Evolutionary conservation across 1,140 invertebrate genomes (phyloP), one percentile per base, ranked within the genome.

Genomic region (Drosophila kanapiae): DNA sequence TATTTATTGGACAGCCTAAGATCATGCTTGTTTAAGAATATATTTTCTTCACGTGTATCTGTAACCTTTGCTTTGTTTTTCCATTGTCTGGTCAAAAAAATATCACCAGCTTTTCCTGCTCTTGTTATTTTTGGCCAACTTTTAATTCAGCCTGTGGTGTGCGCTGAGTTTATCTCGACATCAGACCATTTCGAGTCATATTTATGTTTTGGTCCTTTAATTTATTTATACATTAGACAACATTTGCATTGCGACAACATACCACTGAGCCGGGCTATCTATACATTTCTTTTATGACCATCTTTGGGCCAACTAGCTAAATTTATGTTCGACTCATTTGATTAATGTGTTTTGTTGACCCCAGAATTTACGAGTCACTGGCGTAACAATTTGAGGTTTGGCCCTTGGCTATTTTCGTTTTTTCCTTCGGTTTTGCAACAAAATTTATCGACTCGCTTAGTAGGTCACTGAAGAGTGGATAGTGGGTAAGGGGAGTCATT

Each of bases 241-340:
- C 62, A 78, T 82, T 65, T 78, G 51, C 79, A 72, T 47, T 78
- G 60, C 45, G 42, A 58, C 72, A 77, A 48, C 67, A 63, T 57
- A 23, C 33, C 54, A 43, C 49, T 43, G 49, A 47, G 14, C 33
- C 27, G 27, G 48, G 61, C 78, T 64, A 64, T 78, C 62, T 67
- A 38, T 63, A 54, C 43, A 43, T 38, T 82, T 67, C 74, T 53
- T 71, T 82, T 62, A 65, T 69, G 59, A 45, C 48, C 57, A 53
- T 65, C 63, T 75, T 70, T 33, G 47, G 63, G 56, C 51, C 59
- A 80, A 62, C 62, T 78, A 71, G 40, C 68, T 48, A 45, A 75
- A 84, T 84, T 83, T 83, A 83, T 84, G 71, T 78, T 84, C 58
- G 77, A 56, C 81, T 80, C 81, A 80, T 83, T 80, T 83, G 81